phyloP scores from a whole-genome alignment of 2,113 vertebrate species.

The Strix uralensis region DNA sequence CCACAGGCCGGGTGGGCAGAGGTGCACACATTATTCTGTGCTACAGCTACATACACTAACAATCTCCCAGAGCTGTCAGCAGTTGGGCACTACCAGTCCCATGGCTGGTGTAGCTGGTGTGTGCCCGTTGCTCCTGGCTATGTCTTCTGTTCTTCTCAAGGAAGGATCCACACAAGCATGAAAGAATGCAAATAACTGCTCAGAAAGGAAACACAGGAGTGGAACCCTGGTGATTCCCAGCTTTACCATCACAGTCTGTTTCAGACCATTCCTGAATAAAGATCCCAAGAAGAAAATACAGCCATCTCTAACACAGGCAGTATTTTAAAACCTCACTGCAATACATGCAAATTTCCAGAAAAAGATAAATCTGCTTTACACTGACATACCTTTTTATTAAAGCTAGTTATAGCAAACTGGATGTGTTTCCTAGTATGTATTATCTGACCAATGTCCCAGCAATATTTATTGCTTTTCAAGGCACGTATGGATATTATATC shows the following conservation, averaged over 20 bases:
- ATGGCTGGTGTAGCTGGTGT: neutral
- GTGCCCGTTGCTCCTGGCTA: neutral
- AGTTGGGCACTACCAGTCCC: neutral
- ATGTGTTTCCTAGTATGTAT: neutral
- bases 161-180: neutral
- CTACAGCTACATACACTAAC: neutral
- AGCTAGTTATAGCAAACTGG: neutral
- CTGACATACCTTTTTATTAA: neutral
- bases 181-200: neutral
- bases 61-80: neutral
- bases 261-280: neutral
- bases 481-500: neutral
- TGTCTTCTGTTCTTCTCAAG: neutral
- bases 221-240: neutral
- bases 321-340: neutral
- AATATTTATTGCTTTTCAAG: neutral
- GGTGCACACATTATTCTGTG: neutral
- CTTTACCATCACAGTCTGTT: neutral
- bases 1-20: neutral
- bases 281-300: neutral
- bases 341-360: neutral
- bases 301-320: neutral
- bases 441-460: neutral
- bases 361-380: neutral
- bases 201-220: neutral